Evolutionary conservation across 2,888 invertebrate species (phyloP).

Genomic region (Epistrophe eligans): DNA sequence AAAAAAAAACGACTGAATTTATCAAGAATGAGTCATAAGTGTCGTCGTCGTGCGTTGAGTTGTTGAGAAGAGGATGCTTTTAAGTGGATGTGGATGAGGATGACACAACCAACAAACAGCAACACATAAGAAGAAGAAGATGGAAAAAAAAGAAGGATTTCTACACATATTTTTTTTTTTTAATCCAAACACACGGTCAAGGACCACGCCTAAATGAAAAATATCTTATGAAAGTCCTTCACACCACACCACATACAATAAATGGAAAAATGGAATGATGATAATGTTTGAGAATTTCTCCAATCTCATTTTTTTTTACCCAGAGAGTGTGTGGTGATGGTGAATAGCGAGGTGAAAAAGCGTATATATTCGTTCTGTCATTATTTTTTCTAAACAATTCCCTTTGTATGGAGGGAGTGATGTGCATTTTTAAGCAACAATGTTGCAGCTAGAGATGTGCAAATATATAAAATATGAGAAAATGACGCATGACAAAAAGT

Average conservation of each 20-base stretch:
- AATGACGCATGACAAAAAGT: constrained; percentile 62
- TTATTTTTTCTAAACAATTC: constrained; percentile 53
- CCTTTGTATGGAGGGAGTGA: not conserved
- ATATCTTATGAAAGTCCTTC: constrained; percentile 72
- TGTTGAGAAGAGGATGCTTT: not conserved
- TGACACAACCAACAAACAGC: constrained; percentile 17
- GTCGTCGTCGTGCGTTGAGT: not conserved
- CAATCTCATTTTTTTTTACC: not conserved
- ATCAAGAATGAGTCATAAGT: constrained; percentile 38
- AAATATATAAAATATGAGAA: not conserved
- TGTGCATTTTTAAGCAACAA: constrained; percentile 40
- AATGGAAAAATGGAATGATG: not conserved
- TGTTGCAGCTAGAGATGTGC: constrained; percentile 67
- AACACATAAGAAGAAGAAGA: constrained; percentile 3
- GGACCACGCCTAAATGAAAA: constrained; percentile 76
- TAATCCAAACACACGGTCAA: constrained; percentile 69
- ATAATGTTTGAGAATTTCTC: constrained; percentile 29
- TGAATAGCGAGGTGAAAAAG: constrained; percentile 21
- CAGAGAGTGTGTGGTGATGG: constrained; percentile 33
- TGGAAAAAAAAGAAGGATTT: constrained; percentile 1
- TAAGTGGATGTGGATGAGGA: constrained; percentile 1
- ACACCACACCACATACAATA: constrained; percentile 3
- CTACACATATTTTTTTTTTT: not conserved
- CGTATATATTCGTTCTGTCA: not conserved
- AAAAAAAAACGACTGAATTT: constrained; percentile 20